phyloP scores from a whole-genome alignment of 2,888 invertebrate species.

The Drosophila longiperda region DNA sequence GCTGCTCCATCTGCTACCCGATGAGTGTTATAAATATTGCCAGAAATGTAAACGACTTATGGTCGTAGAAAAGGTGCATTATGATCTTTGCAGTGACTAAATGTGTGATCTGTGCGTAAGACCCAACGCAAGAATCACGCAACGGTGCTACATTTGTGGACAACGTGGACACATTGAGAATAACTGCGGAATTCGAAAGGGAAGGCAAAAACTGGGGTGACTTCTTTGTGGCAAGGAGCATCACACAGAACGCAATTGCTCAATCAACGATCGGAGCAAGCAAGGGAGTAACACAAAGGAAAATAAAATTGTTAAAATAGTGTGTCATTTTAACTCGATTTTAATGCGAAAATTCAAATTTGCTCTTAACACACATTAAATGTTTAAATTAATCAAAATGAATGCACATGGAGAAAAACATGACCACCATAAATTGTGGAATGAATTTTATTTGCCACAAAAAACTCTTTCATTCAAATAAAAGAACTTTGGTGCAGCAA shows the following conservation, averaged over 20 bases:
- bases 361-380: conserved; percentile 10
- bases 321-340: conserved; percentile 30
- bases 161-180: conserved; percentile 82
- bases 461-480: conserved; percentile 17
- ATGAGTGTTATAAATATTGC: conserved; percentile 91
- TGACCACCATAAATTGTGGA: conserved; percentile 80
- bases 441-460: conserved; percentile 59
- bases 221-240: conserved; percentile 47
- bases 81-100: conserved; percentile 87
- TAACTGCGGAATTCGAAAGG: conserved; percentile 56
- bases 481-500: conserved; percentile 35
- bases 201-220: conserved; percentile 27
- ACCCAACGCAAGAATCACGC: conserved; percentile 84
- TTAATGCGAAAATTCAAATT: conserved; percentile 50
- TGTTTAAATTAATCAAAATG: conserved; percentile 35
- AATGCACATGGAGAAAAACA: conserved; percentile 29
- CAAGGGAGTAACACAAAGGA: background rate
- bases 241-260: conserved; percentile 58
- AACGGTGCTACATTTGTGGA: conserved; percentile 83
- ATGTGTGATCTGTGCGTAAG: conserved; percentile 92
- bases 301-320: background rate
- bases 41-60: conserved; percentile 90
- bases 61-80: conserved; percentile 89
- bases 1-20: conserved; percentile 79
- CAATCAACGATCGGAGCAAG: conserved; percentile 16